A percentile compares a stretch with the other conserved stretches of the same genome.
These are phyloP conservation scores for Pinctada fucata DNA, from an alignment of 2,888 invertebrate species.

Conservation along the genomic window DNA sequence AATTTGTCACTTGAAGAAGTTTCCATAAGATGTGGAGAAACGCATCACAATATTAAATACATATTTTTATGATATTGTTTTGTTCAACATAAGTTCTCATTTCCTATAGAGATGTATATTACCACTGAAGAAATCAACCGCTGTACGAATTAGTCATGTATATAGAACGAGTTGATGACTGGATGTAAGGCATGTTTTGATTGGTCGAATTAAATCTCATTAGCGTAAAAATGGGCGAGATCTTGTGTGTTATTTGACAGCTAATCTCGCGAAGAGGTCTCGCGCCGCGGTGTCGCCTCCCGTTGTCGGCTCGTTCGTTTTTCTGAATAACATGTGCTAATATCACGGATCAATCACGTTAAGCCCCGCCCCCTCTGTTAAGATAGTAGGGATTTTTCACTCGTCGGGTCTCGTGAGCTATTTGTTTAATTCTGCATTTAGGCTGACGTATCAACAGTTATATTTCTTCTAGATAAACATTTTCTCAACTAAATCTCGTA, in stretches of 20 bases:
- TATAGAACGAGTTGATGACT: conserved; percentile 14
- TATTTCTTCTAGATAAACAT: conserved; percentile 4
- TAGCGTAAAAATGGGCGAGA: conserved; percentile 17
- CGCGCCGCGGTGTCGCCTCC: conserved; percentile 27
- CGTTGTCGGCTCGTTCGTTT: conserved; percentile 16
- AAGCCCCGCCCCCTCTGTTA: conserved; percentile 28
- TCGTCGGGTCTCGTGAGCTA: not conserved
- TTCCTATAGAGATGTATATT: no score
- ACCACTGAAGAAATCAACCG: no score
- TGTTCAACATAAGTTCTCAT: no score
- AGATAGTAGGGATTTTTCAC: not conserved
- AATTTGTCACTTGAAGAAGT: no score
- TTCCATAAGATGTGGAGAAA: no score
- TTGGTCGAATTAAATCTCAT: conserved; percentile 13
- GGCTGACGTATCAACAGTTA: not conserved
- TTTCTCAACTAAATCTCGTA: conserved; percentile 1
- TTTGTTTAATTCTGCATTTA: not conserved
- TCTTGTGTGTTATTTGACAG: conserved; percentile 21
- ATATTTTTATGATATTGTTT: not conserved
- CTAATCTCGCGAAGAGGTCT: conserved; percentile 28
- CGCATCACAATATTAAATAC: not conserved
- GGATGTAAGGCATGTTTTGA: conserved; percentile 8
- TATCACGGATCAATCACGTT: conserved; percentile 27
- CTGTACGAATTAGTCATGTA: conserved; percentile 22
- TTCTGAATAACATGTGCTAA: conserved; percentile 33